Percentiles rank a stretch among this genome's conserved stretches.
These are phyloP conservation scores for Zaprionus vittiger DNA, from an alignment of 1,140 invertebrate species.

Conservation along the genomic window DNA sequence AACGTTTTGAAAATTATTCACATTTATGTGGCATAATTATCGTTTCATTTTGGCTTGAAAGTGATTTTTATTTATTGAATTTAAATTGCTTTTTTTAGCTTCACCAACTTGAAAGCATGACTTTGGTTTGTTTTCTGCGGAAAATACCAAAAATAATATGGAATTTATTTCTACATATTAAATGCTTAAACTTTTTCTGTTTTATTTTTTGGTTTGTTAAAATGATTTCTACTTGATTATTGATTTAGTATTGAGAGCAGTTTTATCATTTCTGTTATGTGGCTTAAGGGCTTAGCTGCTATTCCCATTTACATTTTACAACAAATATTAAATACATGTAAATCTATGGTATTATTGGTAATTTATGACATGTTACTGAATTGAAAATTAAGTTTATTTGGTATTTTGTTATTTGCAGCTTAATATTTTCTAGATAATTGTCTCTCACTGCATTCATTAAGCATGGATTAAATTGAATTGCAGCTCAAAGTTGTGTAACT, in stretches of 20 bases:
- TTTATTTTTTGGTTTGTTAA: background rate
- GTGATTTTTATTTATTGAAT: background rate
- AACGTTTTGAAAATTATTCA: slow-evolving; percentile 10
- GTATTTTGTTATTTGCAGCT: no score
- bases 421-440: background rate
- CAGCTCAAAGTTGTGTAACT: background rate
- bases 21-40: slow-evolving; percentile 5
- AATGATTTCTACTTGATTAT: background rate
- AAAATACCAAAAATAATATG: no score
- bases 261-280: background rate
- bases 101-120: background rate
- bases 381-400: no score
- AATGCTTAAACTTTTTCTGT: background rate
- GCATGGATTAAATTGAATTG: background rate
- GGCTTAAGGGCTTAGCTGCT: background rate
- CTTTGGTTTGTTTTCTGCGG: no score
- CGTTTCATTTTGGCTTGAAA: background rate
- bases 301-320: background rate
- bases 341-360: background rate
- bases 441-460: background rate
- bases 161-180: background rate
- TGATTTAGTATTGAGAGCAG: background rate
- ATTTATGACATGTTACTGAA: no score
- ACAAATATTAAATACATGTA: background rate
- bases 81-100: background rate